phyloP scores from a whole-genome alignment of 2,797 vertebrate genomes.

The Channa striata region DNA sequence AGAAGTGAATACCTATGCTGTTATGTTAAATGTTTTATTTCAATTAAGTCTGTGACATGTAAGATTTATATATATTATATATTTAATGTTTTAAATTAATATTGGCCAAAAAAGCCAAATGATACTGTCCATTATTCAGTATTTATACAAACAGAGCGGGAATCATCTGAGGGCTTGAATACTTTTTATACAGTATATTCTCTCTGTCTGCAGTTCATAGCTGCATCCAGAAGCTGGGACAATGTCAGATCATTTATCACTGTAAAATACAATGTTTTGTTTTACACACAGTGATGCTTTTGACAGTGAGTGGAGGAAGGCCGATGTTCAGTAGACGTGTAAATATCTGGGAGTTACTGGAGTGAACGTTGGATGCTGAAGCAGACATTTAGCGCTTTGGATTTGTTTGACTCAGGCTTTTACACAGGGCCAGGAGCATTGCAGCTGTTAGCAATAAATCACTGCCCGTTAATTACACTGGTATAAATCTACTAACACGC shows the following conservation, averaged over 20 bases:
- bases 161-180: too few species aligned
- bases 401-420: slow-evolving; percentile 69
- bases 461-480: slow-evolving; percentile 77
- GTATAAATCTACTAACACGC: slow-evolving; percentile 68
- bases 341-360: slow-evolving; percentile 31
- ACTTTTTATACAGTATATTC: too few species aligned
- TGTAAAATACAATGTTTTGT: slow-evolving; percentile 16
- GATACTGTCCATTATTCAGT: too few species aligned
- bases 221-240: not conserved
- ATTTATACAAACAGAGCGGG: too few species aligned
- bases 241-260: not conserved
- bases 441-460: slow-evolving; percentile 82
- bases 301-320: slow-evolving; percentile 38
- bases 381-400: slow-evolving; percentile 66
- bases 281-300: not conserved
- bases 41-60: too few species aligned
- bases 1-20: too few species aligned
- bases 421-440: slow-evolving; percentile 52
- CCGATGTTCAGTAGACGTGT: slow-evolving; percentile 20
- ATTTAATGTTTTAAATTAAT: too few species aligned
- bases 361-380: slow-evolving; percentile 37
- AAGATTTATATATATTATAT: too few species aligned
- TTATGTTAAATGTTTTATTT: too few species aligned
- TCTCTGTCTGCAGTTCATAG: not conserved
- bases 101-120: too few species aligned